Base-by-base conservation (phyloP, 2,113 vertebrate species). In the Cepphus grylle region DNA sequence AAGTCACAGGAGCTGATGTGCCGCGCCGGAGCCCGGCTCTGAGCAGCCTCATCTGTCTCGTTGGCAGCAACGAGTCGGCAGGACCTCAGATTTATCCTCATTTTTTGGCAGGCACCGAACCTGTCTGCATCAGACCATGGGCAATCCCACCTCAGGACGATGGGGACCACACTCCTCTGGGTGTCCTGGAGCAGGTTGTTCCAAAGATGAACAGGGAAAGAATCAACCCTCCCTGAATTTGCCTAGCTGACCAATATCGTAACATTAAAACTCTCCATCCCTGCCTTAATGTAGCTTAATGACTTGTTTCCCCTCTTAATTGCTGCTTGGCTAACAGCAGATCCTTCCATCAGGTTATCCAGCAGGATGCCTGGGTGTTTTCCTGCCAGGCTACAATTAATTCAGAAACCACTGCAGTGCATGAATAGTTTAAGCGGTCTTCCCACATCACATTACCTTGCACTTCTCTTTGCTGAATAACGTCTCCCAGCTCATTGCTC, bases 311-410 rank as follows among this genome's bases (percentile, higher is more conserved):
- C 79, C 83, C 63, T 91, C 78, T 76, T 96, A 96, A 97, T 97
- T 96, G 91, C 94, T 71, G 62, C 94, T 95, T 86, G 83, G 91
- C 81, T 83, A 88, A 74, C 59, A 76, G 94, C 88, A 96, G 95
- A 95, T 93, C 90, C 92, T 95, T 97, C 95, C 93, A 94, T 86
- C 96, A 90, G 86, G 87, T 96, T 97, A 56, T 97, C 93, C 96
- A 50, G 70, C 93, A 78, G 80, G 88, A 94, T 94, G 96, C 95
- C 81, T 27, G 85, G 93, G 91, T 97, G 86, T 94, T 96, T 96
- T 97, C 96, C 96, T 95, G 94, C 95, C 91, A 93, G 91, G 92
- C 89, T 91, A 67, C 96, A 92, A 97, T 97, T 96, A 97, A 97
- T 97, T 96, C 96, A 85, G 79, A 73, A 97, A 87, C 86, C 88